Evolutionary conservation across 1,140 invertebrate species (phyloP).

Genomic region (Gyrodactylus bullatarudis): DNA sequence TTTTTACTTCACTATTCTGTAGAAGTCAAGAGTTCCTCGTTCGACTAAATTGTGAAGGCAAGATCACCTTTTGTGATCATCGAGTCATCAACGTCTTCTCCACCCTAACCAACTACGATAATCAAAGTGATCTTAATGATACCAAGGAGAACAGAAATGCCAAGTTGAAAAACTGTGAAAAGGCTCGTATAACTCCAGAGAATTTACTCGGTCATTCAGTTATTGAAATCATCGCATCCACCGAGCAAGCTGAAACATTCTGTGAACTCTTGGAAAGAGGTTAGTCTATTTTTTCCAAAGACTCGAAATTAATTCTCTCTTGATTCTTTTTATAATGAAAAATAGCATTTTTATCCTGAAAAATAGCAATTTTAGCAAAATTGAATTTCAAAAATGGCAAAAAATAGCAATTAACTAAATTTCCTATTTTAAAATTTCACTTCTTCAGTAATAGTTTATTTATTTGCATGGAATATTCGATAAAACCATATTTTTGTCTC

Average conservation of each 20-base stretch:
- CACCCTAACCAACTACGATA: neutral
- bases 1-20: neutral
- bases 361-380: too few relatives aligned
- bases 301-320: too few relatives aligned
- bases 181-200: neutral
- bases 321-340: too few relatives aligned
- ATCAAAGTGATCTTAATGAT: neutral
- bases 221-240: neutral
- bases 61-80: neutral
- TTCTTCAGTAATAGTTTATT: too few relatives aligned
- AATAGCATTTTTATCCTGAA: too few relatives aligned
- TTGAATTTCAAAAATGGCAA: too few relatives aligned
- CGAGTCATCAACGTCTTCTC: neutral
- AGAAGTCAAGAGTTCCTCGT: neutral
- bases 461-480: too few relatives aligned
- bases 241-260: neutral
- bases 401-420: too few relatives aligned
- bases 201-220: neutral
- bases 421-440: too few relatives aligned
- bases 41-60: neutral
- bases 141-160: neutral
- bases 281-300: too few relatives aligned
- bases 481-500: too few relatives aligned
- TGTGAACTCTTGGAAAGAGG: neutral
- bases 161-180: neutral